Conservation (phyloP, 2,113 vertebrate species). For the Heterocephalus glaber region DNA sequence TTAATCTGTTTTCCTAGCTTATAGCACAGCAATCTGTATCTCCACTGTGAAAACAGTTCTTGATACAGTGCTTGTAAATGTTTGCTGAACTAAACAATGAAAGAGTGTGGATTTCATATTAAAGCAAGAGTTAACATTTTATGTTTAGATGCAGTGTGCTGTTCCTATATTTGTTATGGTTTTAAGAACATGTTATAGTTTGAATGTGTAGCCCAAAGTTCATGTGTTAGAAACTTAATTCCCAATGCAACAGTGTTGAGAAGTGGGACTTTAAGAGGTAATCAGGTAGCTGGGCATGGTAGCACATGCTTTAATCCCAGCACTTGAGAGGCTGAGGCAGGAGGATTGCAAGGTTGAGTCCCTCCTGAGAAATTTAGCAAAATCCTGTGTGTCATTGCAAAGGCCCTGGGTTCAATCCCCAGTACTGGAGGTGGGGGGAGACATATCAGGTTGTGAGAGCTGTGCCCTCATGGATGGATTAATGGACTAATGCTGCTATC, state of each 20-base stretch:
- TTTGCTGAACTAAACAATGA: constrained; percentile 17
- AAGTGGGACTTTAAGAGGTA: not conserved
- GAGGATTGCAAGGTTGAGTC: not conserved
- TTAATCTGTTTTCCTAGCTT: not conserved
- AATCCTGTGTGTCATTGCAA: not conserved
- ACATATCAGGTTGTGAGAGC: not conserved
- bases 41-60: constrained; percentile 4
- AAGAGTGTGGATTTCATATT: not conserved
- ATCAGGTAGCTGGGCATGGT: not conserved
- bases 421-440: not conserved
- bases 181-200: not conserved
- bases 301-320: not conserved
- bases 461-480: not conserved
- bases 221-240: not conserved
- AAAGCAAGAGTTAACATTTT: not conserved
- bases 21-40: not conserved
- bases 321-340: not conserved
- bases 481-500: not conserved
- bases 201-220: not conserved
- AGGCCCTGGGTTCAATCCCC: not conserved
- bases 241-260: not conserved
- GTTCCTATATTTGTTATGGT: not conserved
- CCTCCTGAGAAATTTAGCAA: not conserved
- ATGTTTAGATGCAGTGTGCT: not conserved
- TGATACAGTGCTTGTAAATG: not conserved